Percentiles rank a stretch among this genome's conserved stretches.
Evolutionary conservation across 1,140 invertebrate genomes (phyloP).

Genomic region (Rhynchophorus ferrugineus): DNA sequence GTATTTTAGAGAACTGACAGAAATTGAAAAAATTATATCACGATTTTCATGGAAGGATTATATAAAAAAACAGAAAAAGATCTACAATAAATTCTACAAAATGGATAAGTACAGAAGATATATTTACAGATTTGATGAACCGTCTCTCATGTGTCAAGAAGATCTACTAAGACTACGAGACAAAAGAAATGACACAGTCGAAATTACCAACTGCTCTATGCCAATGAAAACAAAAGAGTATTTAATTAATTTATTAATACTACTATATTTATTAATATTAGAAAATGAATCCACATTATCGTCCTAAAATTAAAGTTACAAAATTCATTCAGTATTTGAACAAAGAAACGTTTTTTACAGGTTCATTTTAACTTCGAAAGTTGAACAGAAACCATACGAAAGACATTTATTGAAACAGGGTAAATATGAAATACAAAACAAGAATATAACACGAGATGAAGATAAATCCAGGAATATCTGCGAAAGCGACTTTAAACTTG

Average conservation of each 20-base stretch:
- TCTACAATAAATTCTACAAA: constrained; percentile 12
- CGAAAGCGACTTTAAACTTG: constrained; percentile 17
- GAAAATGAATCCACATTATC: background rate
- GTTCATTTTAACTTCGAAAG: constrained; percentile 16
- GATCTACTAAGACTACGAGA: constrained; percentile 16
- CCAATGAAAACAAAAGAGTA: too few species aligned
- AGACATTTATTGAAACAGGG: constrained; percentile 4
- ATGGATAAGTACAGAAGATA: background rate
- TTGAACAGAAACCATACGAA: constrained; percentile 17
- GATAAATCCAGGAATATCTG: constrained; percentile 23
- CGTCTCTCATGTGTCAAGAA: constrained; percentile 13
- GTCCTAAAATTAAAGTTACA: too few species aligned
- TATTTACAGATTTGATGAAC: constrained; percentile 15
- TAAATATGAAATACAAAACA: constrained; percentile 6
- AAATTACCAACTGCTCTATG: too few species aligned
- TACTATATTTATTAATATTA: background rate
- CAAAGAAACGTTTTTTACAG: too few species aligned
- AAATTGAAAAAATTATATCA: constrained; percentile 25
- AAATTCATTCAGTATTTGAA: too few species aligned
- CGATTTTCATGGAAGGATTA: constrained; percentile 20
- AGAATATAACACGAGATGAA: constrained; percentile 11
- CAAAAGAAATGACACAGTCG: constrained; percentile 4
- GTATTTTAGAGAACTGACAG: constrained; percentile 24
- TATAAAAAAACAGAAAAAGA: constrained; percentile 21
- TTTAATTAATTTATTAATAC: background rate